Base-by-base conservation (phyloP, 2,113 vertebrate species). In the Mobula hypostoma region DNA sequence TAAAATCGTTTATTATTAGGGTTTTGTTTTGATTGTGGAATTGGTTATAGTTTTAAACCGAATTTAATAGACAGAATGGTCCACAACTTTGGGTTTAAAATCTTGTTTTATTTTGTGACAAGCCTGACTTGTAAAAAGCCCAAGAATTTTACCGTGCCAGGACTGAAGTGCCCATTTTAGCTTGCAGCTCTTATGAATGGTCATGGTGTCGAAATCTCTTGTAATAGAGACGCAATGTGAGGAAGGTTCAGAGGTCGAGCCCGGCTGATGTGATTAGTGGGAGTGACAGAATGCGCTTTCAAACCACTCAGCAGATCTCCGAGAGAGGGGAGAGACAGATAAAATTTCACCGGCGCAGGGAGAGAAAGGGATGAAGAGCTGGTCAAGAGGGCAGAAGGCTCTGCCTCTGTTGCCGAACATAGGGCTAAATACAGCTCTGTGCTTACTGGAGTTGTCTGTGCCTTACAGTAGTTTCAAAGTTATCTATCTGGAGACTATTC, bases 251-350 rank as follows among this genome's bases (percentile, higher is more conserved):
- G 94, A 95, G 94, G 90, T 83, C 94, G 92, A 94, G 87, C 94
- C 85, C 92, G 85, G 78, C 94, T 94, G 95, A 95, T 94, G 94
- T 95, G 94, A 94, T 94, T 94, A 94, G 94, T 94, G 95, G 94
- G 95, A 95, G 95, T 95, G 94, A 94, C 95, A 95, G 80, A 80
- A 94, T 79, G 94, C 94, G 88, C 93, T 95, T 95, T 93, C 95
- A 74, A 74, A 74, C 68, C 68, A 93, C 68, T 93, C 63, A 40
- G 36, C 94, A 94, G 94, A 95, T 94, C 94, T 95, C 94, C 70
- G 93, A 94, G 95, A 94, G 72, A 94, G 94, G 88, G 29, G 61
- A 32, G 29, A 90, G 85, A 19, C 29, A 90, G 61, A 90, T 90
- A 90, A 32, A 90, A 66, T 63, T 90, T 90, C 85, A 90, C 61